A percentile compares a stretch with the other conserved stretches of the same genome.
These are phyloP conservation scores for Brachionus angularis DNA, from an alignment of 1,140 invertebrate genomes.

Conservation along the genomic window DNA sequence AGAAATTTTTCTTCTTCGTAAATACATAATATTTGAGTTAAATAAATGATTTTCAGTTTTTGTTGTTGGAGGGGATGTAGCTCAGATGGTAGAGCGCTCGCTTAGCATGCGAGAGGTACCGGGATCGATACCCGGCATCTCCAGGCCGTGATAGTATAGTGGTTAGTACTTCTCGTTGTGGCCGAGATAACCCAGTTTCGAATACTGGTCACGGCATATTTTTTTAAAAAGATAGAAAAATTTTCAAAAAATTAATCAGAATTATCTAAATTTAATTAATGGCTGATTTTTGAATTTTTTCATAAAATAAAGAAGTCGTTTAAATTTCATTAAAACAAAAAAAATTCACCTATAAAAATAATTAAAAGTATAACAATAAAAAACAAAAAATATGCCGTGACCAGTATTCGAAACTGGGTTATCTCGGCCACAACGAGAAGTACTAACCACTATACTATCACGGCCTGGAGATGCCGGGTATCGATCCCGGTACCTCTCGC, in stretches of 20 bases:
- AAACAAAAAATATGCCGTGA: slow-evolving; percentile 69
- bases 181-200: slow-evolving; percentile 86
- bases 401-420: slow-evolving; percentile 89
- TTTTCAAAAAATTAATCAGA: background rate
- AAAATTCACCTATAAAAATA: too few species aligned
- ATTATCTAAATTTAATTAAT: too few species aligned
- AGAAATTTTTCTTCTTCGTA: too few species aligned
- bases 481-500: slow-evolving; percentile 45
- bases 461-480: slow-evolving; percentile 59
- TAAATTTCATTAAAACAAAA: too few species aligned
- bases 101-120: slow-evolving; percentile 43
- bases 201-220: slow-evolving; percentile 84
- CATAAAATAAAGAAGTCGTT: too few species aligned
- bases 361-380: background rate
- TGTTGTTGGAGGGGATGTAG: slow-evolving; percentile 4
- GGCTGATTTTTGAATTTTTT: too few species aligned
- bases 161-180: slow-evolving; percentile 86
- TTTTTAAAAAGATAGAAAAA: slow-evolving; percentile 13
- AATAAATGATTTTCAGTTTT: background rate
- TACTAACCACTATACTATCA: slow-evolving; percentile 87
- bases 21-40: background rate
- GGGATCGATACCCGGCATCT: slow-evolving; percentile 42
- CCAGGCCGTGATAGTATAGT: slow-evolving; percentile 76
- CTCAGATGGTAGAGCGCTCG: slow-evolving; percentile 42
- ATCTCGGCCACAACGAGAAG: slow-evolving; percentile 84